Conservation (phyloP, 2,113 vertebrate genomes). For the Ptyas mucosa region DNA sequence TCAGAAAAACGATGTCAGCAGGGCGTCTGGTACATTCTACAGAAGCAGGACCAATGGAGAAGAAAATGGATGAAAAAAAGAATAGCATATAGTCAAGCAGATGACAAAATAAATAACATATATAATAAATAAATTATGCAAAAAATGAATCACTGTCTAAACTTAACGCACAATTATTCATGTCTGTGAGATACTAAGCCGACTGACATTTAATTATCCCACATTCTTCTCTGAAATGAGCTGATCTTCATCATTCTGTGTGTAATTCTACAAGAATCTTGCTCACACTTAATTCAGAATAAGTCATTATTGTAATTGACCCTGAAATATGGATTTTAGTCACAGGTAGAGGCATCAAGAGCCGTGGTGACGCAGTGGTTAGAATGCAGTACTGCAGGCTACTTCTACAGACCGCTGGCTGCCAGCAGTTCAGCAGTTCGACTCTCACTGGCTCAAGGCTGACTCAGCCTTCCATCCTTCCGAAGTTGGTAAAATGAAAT, state of each 20-base stretch:
- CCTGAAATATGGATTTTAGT: too few relatives aligned
- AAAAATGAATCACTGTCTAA: background rate
- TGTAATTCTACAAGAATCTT: background rate
- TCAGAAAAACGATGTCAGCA: conserved; percentile 58
- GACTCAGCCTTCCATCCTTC: too few relatives aligned
- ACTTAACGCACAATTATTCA: background rate
- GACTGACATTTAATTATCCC: background rate
- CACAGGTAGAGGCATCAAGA: too few relatives aligned
- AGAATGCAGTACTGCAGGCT: too few relatives aligned
- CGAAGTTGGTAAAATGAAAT: too few relatives aligned
- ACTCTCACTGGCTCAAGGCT: too few relatives aligned
- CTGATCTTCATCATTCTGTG: background rate
- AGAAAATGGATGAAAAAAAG: background rate
- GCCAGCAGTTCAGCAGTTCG: too few relatives aligned
- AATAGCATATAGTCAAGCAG: background rate
- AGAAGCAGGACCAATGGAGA: background rate
- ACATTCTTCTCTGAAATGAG: background rate
- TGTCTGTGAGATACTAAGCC: too few relatives aligned
- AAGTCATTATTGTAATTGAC: too few relatives aligned
- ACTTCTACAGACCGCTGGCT: too few relatives aligned
- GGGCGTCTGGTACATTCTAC: background rate
- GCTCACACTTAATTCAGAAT: background rate
- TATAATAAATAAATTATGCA: background rate
- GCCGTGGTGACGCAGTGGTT: too few relatives aligned
- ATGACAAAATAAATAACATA: background rate